Percentiles rank a stretch among this genome's conserved stretches.
These are phyloP conservation scores for Haliaeetus leucogaster DNA, from an alignment of 2,113 vertebrate genomes.

Conservation along the genomic window DNA sequence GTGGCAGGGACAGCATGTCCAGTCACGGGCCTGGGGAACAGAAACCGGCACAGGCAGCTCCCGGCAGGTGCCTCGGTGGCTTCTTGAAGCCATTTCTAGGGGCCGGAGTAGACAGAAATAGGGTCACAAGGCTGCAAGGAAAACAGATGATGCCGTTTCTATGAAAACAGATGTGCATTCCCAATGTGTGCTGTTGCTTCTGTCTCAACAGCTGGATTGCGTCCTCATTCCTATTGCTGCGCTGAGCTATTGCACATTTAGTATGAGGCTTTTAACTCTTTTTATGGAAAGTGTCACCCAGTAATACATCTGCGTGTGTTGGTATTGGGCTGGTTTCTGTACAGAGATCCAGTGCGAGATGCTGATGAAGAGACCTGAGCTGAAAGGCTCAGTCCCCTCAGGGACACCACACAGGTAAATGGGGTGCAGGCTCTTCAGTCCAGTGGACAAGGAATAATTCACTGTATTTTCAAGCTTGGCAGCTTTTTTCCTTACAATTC, in stretches of 20 bases:
- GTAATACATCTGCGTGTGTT: neutral
- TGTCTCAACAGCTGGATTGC: neutral
- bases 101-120: neutral
- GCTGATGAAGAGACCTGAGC: neutral
- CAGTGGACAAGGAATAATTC: neutral
- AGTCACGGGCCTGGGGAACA: neutral
- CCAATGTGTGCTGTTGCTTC: neutral
- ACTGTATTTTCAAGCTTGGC: neutral
- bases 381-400: neutral
- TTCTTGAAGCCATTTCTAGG: neutral
- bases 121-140: neutral
- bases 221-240: neutral
- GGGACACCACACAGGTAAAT: neutral
- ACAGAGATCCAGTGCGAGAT: neutral
- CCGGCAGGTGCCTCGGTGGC: neutral
- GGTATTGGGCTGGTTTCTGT: neutral
- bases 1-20: neutral
- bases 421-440: neutral
- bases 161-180: neutral
- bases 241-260: neutral
- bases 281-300: neutral
- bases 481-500: conserved; percentile 7
- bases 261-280: neutral
- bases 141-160: neutral
- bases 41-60: neutral